These are phyloP conservation scores for Sebastes wilsoni DNA, from an alignment of 2,797 vertebrate species.

Conservation along the genomic window DNA sequence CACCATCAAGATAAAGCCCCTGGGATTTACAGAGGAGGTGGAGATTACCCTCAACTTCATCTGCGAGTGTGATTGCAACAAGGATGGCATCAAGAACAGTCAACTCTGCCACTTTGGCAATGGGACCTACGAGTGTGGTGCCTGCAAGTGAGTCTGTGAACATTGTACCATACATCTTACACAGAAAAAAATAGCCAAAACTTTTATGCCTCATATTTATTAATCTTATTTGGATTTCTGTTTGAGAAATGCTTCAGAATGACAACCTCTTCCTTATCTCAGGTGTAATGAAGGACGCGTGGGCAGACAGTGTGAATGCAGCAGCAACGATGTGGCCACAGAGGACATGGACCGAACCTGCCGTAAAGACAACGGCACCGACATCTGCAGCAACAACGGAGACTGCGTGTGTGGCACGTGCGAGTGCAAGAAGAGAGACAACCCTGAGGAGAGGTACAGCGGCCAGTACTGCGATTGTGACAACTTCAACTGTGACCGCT, in stretches of 20 bases:
- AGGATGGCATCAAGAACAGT: conserved; percentile 82
- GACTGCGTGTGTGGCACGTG: conserved; percentile 98
- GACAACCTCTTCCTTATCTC: not conserved
- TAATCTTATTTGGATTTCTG: not conserved
- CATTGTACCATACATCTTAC: rapidly evolving
- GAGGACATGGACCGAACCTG: conserved; percentile 97
- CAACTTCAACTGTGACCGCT: conserved; percentile 98
- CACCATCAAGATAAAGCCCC: conserved; percentile 93
- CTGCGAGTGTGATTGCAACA: conserved; percentile 93
- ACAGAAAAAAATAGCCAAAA: not conserved
- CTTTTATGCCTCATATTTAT: not conserved
- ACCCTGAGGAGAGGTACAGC: conserved; percentile 93
- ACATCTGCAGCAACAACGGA: conserved; percentile 96
- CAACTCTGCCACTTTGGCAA: conserved; percentile 87
- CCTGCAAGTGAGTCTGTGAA: conserved; percentile 88
- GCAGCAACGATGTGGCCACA: conserved; percentile 93
- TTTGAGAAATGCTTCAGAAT: not conserved
- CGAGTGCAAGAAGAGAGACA: conserved; percentile 94
- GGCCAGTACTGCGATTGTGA: conserved; percentile 96
- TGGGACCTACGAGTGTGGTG: conserved; percentile 95
- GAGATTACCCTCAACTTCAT: conserved; percentile 91
- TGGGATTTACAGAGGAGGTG: conserved; percentile 97
- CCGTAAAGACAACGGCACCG: conserved; percentile 91
- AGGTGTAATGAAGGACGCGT: conserved; percentile 96
- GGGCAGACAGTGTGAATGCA: conserved; percentile 93